These are phyloP conservation scores for Egretta garzetta DNA, from an alignment of 2,113 vertebrate genomes.

Conservation along the genomic window DNA sequence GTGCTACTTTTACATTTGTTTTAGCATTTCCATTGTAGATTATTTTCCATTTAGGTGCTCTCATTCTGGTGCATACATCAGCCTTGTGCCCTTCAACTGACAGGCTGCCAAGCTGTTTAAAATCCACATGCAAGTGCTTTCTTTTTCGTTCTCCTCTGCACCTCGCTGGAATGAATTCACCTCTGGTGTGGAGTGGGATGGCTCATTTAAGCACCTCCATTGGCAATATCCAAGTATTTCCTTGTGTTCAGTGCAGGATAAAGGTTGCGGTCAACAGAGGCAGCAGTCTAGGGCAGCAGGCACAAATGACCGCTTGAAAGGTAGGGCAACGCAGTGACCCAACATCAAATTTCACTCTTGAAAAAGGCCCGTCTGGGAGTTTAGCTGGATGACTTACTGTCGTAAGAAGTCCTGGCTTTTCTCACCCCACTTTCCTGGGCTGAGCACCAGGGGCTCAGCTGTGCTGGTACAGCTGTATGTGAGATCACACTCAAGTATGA, in stretches of 20 bases:
- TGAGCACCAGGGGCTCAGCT: neutral
- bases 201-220: neutral
- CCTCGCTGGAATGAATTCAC: neutral
- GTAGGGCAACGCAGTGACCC: neutral
- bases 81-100: neutral
- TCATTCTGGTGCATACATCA: neutral
- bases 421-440: neutral
- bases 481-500: conserved; percentile 53
- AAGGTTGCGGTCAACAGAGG: neutral
- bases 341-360: neutral
- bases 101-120: neutral
- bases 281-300: neutral
- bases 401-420: conserved; percentile 17
- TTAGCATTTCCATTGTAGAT: neutral
- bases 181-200: neutral
- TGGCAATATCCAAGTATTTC: neutral
- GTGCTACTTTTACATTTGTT: neutral
- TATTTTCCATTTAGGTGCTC: neutral
- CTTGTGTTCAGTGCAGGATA: neutral
- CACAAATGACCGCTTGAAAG: neutral
- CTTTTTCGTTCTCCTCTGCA: neutral
- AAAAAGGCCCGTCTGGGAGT: neutral
- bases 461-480: conserved; percentile 59
- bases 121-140: neutral
- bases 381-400: neutral